Evolutionary conservation across 2,113 vertebrate species (phyloP), one percentile per base, ranked within the genome.

Genomic region (Tragelaphus scriptus): DNA sequence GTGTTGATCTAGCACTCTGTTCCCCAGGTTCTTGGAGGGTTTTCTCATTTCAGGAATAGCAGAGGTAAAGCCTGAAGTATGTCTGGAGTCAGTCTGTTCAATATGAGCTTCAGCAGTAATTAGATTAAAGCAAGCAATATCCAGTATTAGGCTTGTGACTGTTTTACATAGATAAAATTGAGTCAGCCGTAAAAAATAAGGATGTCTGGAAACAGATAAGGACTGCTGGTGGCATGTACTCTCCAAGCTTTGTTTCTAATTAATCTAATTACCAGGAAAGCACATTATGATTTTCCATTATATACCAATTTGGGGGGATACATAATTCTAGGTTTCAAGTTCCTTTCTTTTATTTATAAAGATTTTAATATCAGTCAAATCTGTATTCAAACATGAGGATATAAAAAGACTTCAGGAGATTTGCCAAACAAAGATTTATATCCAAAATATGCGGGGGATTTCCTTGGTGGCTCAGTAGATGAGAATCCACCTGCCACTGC

Each of bases 61-160:
- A 32, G 44, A 12, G 55, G 13, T 1, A 58, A 85, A 88, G 88
- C 65, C 84, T 63, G 7, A 36, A 85, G 36, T 79, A 56, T 58
- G 19, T 75, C 80, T 84, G 90, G 49, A 94, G 59, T 86, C 47
- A 28, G 44, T n/a, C 79, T 96, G 51, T 65, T 92, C 55, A 19
- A 25, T 51, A 51, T 87, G 59, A 95, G 92, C 96, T 77, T 90
- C 2, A 5, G 86, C 23, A 49, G 58, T 93, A 95, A 96, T 96
- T 82, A 88, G 88, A 77, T 97, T 68, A 88, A 93, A 25, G 26
- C 63, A 51, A 11, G 56, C 88, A 77, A 77, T 89, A 93, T 26
- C 88, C 82, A 88, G 61, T 71, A 85, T 95, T 65, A 95, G 84
- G 90, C 55, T 68, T 77, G 56, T 32, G 75, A 30, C 81, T 91